Conservation (phyloP, 2,113 vertebrate species). For the Passer montanus region DNA sequence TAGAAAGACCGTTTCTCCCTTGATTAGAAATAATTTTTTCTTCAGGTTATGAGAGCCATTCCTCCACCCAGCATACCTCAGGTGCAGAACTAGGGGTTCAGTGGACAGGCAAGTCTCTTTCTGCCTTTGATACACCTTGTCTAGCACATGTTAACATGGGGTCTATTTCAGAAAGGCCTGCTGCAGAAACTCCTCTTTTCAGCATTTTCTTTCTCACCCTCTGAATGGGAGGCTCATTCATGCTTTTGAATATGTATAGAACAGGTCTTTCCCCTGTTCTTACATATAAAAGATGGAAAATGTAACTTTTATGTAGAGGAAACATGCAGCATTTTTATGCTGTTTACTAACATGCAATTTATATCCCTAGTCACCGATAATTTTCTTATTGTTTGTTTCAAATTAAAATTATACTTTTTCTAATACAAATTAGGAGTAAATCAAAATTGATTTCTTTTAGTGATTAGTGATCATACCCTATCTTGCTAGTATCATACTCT, state of each 20-base stretch:
- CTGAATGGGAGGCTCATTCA: background rate
- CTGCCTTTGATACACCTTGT: background rate
- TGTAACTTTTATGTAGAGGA: background rate
- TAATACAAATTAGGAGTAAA: background rate
- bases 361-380: background rate
- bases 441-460: background rate
- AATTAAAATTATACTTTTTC: background rate
- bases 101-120: background rate
- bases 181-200: background rate
- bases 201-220: background rate
- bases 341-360: background rate
- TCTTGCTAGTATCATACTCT: background rate
- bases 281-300: background rate
- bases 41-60: background rate
- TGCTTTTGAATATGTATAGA: background rate
- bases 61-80: background rate
- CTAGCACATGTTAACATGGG: background rate
- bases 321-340: background rate
- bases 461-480: background rate
- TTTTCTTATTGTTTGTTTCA: background rate
- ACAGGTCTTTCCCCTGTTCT: background rate
- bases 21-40: background rate
- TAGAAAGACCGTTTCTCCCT: background rate
- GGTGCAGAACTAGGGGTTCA: background rate
- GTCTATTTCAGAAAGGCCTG: background rate